Conservation (phyloP, 2,888 invertebrate genomes). For the Dasypolia templi region DNA sequence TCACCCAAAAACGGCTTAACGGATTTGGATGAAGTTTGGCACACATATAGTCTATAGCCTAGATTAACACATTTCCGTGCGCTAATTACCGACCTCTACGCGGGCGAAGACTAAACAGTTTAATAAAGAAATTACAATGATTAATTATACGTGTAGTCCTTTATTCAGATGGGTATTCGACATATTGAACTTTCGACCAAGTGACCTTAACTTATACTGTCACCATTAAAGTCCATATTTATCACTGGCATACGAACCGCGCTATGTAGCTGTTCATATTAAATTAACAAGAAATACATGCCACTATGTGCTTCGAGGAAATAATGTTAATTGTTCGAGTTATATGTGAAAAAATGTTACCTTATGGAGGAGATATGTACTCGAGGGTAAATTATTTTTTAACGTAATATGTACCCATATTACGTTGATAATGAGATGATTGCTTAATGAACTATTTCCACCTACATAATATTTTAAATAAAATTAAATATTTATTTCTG, state of each 20-base stretch:
- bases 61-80: not conserved
- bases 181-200: slow-evolving; percentile 73
- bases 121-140: slow-evolving; percentile 65
- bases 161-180: slow-evolving; percentile 69
- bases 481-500: too few relatives aligned
- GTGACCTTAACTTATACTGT: slow-evolving; percentile 71
- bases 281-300: slow-evolving; percentile 54
- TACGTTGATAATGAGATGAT: slow-evolving; percentile 7
- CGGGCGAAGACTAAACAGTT: slow-evolving; percentile 56
- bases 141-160: slow-evolving; percentile 67
- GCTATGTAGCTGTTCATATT: slow-evolving; percentile 52
- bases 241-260: slow-evolving; percentile 50
- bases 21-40: not conserved
- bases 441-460: not conserved
- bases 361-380: slow-evolving; percentile 15
- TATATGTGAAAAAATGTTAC: slow-evolving; percentile 39
- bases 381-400: slow-evolving; percentile 20
- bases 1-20: not conserved
- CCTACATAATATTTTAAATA: too few relatives aligned
- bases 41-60: not conserved
- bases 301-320: slow-evolving; percentile 54
- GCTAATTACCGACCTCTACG: not conserved
- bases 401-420: not conserved
- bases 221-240: slow-evolving; percentile 66
- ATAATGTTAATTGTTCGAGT: slow-evolving; percentile 51